Conservation (phyloP, 2,888 invertebrate species). For the Venustoraphidia nigricollis region DNA sequence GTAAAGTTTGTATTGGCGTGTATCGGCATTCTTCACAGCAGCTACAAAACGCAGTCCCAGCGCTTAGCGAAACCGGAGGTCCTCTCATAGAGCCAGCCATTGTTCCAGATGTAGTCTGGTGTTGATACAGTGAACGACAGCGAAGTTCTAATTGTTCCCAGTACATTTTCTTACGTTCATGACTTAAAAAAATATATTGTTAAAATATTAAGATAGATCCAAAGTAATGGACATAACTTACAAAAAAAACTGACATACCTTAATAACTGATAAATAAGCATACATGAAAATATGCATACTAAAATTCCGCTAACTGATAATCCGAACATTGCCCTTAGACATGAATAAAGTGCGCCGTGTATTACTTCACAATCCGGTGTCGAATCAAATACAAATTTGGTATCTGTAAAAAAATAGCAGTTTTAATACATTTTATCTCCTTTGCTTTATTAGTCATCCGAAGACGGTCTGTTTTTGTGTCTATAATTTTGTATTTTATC, state of each 20-base stretch:
- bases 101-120: slow-evolving; percentile 26
- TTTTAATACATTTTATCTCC: not conserved
- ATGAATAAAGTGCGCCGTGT: slow-evolving; percentile 77
- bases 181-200: slow-evolving; percentile 35
- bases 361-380: slow-evolving; percentile 82
- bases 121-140: slow-evolving; percentile 62
- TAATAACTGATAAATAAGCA: slow-evolving; percentile 78
- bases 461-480: not conserved
- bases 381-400: slow-evolving; percentile 70
- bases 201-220: not conserved
- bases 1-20: slow-evolving; percentile 35
- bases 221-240: not conserved
- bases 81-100: slow-evolving; percentile 27
- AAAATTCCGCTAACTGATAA: slow-evolving; percentile 79
- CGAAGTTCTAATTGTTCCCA: slow-evolving; percentile 82
- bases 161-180: slow-evolving; percentile 88
- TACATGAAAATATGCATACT: slow-evolving; percentile 81
- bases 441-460: not conserved
- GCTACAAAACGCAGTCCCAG: slow-evolving; percentile 35
- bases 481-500: not conserved
- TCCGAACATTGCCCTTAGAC: slow-evolving; percentile 79
- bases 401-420: slow-evolving; percentile 30
- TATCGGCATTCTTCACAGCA: slow-evolving; percentile 59
- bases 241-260: slow-evolving; percentile 33
- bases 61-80: slow-evolving; percentile 26